phyloP scores from a whole-genome alignment of 1,140 invertebrate species.

The Danaus melanippus region DNA sequence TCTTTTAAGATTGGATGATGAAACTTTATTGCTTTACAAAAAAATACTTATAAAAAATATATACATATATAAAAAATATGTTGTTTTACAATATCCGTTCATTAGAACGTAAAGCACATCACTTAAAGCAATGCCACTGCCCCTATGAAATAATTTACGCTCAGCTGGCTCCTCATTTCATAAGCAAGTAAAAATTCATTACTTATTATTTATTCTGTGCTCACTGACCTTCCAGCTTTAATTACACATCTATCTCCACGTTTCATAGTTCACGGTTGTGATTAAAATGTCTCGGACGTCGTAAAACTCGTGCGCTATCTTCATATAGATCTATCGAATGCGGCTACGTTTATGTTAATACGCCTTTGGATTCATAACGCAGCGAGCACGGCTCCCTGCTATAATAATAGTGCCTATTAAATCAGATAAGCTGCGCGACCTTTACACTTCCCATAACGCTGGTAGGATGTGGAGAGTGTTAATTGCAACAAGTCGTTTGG shows the following conservation, averaged over 20 bases:
- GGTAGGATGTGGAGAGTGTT: slow-evolving; percentile 50
- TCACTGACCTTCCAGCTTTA: slow-evolving; percentile 67
- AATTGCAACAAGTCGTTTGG: slow-evolving; percentile 36
- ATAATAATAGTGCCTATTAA: slow-evolving; percentile 60
- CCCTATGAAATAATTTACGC: slow-evolving; percentile 65
- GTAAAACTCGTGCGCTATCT: slow-evolving; percentile 52
- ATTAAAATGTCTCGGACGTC: slow-evolving; percentile 58
- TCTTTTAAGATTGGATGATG: slow-evolving; percentile 6
- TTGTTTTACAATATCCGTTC: slow-evolving; percentile 41
- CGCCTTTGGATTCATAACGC: slow-evolving; percentile 60
- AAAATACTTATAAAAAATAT: slow-evolving; percentile 3
- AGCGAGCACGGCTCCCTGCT: slow-evolving; percentile 50
- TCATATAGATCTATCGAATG: slow-evolving; percentile 36
- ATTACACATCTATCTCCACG: slow-evolving; percentile 45
- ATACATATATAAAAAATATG: slow-evolving; percentile 18
- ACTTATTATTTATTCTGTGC: slow-evolving; percentile 63
- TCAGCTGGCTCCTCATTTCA: slow-evolving; percentile 60
- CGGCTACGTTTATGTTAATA: slow-evolving; percentile 51
- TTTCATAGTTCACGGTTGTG: slow-evolving; percentile 69
- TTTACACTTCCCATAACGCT: slow-evolving; percentile 59
- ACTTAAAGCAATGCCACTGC: slow-evolving; percentile 53
- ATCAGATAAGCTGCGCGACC: slow-evolving; percentile 60
- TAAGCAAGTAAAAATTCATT: slow-evolving; percentile 62
- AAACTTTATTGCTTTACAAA: slow-evolving; percentile 3
- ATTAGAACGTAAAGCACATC: slow-evolving; percentile 42